Base-by-base conservation (phyloP, 2,797 vertebrate species). In the Chaenodraco wilsoni region DNA sequence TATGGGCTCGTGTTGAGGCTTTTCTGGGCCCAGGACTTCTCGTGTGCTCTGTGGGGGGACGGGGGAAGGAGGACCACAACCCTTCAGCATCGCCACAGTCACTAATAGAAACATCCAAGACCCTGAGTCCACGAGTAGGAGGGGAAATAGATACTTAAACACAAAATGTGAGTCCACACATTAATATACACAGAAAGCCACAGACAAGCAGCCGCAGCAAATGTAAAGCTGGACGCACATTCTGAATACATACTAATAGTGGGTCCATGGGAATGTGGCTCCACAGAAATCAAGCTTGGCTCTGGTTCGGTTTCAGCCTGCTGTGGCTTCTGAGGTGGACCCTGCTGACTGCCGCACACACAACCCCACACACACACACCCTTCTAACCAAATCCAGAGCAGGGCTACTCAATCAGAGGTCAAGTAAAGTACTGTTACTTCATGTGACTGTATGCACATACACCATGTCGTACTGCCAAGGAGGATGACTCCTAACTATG, bases 241-340 rank as follows among this genome's bases (percentile, higher is more conserved):
- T 78, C 19, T 46, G 51, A 68, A 65, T 40, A 13, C 27, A 72
- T 57, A 57, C 55, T 41, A 73, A 81, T 40, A 83, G 67, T 54
- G 51, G 51, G n/a, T 70, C 65, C 82, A 68, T 79, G 82, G 82
- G 85, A 91, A 84, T 27, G 33, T 48, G 66, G 73, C 83, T 90
- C 76, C 84, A 83, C 79, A 80, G 73, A 91, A 92, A 88, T 88
- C 83, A 84, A 78, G 76, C 68, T 65, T 48, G 66, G 83, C 76
- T 74, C 71, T 79, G 79, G 82, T 89, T 90, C 23, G 3, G 64
- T 81, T 85, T 86, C 85, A 89, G 83, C 57, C 80, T 74, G 56
- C 81, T 87, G 89, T 60, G 87, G 89, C 80, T 90, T 88, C 84
- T 89, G 88, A 49, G 84, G 87, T 72, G 76, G 74, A 78, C 57